Conservation (phyloP, 2,113 vertebrate species). For the Microtus pennsylvanicus region DNA sequence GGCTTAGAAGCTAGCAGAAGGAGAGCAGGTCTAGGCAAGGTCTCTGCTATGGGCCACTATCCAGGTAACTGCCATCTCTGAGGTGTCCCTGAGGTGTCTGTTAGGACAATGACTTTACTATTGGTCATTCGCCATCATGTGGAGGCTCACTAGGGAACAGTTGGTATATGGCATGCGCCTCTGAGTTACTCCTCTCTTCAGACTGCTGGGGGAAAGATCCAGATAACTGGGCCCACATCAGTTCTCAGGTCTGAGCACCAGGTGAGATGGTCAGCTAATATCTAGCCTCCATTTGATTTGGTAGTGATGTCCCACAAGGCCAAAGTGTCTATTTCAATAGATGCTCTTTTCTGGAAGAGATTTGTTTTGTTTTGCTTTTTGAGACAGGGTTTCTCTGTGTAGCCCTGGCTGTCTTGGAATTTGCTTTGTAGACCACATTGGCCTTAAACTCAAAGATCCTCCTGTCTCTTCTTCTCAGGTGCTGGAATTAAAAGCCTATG, state of each 20-base stretch:
- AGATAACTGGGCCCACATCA: neutral
- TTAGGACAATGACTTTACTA: neutral
- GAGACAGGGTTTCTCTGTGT: neutral
- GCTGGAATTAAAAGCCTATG: neutral
- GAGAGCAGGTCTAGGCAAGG: no score
- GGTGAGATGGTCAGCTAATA: neutral
- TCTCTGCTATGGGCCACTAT: neutral
- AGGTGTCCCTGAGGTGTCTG: no score
- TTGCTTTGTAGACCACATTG: neutral
- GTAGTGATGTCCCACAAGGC: neutral
- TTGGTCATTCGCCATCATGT: neutral
- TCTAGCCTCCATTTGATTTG: no score
- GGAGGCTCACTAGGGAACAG: neutral
- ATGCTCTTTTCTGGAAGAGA: neutral
- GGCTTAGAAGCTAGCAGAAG: neutral
- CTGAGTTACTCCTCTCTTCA: neutral
- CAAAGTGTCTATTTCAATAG: neutral
- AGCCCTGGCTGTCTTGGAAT: neutral
- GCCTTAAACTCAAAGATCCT: neutral
- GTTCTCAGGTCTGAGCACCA: neutral
- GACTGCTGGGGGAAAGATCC: neutral
- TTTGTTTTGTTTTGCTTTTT: neutral
- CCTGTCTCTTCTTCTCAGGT: neutral
- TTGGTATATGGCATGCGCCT: neutral
- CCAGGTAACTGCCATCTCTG: neutral